Percentiles rank a stretch among this genome's conserved stretches.
Conservation (phyloP, 2,797 vertebrate genomes). For the Aratinga solstitialis region DNA sequence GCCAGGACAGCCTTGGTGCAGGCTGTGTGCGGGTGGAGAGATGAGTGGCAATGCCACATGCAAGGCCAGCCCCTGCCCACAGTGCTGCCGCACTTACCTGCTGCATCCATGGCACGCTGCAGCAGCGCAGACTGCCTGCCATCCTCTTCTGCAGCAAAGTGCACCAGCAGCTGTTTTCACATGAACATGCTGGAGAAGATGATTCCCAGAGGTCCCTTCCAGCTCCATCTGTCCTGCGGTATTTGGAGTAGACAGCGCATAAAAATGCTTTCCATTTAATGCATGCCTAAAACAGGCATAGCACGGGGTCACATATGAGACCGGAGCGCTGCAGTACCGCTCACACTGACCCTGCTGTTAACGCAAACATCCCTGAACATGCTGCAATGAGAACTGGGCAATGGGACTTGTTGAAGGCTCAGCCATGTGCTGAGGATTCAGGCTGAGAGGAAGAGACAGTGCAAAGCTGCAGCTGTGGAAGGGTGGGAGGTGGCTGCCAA, state of each 20-base stretch:
- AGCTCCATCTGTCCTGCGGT: not conserved
- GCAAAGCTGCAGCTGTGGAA: not conserved
- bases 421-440: not conserved
- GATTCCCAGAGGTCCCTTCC: not conserved
- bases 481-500: not conserved
- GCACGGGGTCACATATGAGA: not conserved
- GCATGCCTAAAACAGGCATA: not conserved
- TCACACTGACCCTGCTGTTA: not conserved
- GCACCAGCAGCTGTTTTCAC: not conserved
- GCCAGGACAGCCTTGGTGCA: not conserved
- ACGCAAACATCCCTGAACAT: not conserved
- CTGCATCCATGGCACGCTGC: fast-evolving
- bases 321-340: fast-evolving
- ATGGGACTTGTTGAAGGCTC: not conserved
- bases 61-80: not conserved
- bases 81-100: not conserved
- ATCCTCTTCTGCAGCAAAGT: not conserved
- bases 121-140: not conserved
- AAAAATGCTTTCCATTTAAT: not conserved
- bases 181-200: fast-evolving
- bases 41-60: not conserved
- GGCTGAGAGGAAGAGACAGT: not conserved
- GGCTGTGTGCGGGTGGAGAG: not conserved
- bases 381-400: not conserved
- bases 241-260: not conserved